A percentile compares a stretch with the other conserved stretches of the same genome.
phyloP scores from a whole-genome alignment of 2,888 invertebrate species.

The Ferrisia virgata region DNA sequence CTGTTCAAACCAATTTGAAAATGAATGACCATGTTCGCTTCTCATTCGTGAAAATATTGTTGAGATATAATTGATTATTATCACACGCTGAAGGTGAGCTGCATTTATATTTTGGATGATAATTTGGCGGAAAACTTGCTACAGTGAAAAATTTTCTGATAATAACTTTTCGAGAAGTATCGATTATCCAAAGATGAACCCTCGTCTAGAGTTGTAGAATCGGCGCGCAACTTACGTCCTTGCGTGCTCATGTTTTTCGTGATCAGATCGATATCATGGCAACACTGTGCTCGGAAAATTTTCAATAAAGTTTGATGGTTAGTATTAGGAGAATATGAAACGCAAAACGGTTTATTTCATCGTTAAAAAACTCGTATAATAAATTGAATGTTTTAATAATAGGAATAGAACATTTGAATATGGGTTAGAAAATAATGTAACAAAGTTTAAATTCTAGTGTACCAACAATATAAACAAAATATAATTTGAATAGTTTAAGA shows the following conservation, averaged over 20 bases:
- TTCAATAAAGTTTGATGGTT: background rate
- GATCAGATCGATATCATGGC: background rate
- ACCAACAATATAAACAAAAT: constrained; percentile 6
- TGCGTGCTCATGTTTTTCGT: background rate
- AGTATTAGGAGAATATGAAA: background rate
- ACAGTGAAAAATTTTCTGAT: too few species aligned
- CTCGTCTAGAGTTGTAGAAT: background rate
- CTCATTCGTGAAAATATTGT: too few species aligned
- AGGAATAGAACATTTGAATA: background rate
- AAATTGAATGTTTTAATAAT: background rate
- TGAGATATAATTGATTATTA: too few species aligned
- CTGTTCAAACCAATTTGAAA: too few species aligned
- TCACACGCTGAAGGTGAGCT: too few species aligned
- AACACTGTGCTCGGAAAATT: background rate
- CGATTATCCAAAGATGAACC: background rate
- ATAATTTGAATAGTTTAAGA: constrained; percentile 1
- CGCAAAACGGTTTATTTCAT: background rate
- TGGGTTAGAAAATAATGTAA: background rate
- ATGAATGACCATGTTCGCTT: too few species aligned
- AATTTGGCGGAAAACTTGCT: too few species aligned
- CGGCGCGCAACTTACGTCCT: background rate
- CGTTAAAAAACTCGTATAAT: background rate
- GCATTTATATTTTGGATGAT: too few species aligned
- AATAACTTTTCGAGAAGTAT: too few species aligned
- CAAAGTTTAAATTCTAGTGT: background rate